Base-by-base conservation (phyloP, 35 echinoderm and acorn worm genomes). In the Strongylocentrotus purpuratus region DNA sequence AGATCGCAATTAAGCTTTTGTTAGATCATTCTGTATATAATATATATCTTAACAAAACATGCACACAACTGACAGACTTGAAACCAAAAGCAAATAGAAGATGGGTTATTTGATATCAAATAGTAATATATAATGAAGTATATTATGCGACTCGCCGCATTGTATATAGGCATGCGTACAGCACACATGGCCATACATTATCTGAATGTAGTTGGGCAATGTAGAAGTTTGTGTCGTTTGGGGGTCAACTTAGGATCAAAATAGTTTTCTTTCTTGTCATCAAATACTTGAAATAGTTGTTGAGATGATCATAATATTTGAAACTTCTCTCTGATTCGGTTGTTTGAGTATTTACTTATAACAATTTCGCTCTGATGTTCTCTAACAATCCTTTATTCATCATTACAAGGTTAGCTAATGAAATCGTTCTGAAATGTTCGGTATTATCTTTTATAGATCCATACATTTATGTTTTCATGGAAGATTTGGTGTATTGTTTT, bases 41-140 rank as follows among this genome's bases (percentile, higher is more conserved):
- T 9, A 55, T 55, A 55, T 15, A 55, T 15, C 1, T 9, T 12
- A 0, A 41, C 50, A 55, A 55, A 55, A 15, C 9, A 55, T 12
- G 50, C 10, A 55, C 50, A 55, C 50, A 55, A 55, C 50, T 15
- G 50, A 78, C 65, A 78, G 7, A 78, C 65, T 78, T 28, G 20
- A 22, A 78, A 78, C 65, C 20, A 28, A 28, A 78, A 78, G 65
- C 25, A 78, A 78, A 78, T 9, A 78, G 65, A 78, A 78, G 18
- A 78, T 78, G 65, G 20, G 28, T 78, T 78, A 78, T 78, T 78
- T 78, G 65, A 78, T 78, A 78, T 78, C 65, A 78, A 78, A 78
- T 78, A 78, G n/a, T 41, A 41, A 78, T 1, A n/a, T 28, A 78
- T 78, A 78, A 78, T 78, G 20, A 8, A 78, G 65, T 4, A 78